Conservation (phyloP, 2,888 invertebrate genomes). For the Gymnocheta viridis region DNA sequence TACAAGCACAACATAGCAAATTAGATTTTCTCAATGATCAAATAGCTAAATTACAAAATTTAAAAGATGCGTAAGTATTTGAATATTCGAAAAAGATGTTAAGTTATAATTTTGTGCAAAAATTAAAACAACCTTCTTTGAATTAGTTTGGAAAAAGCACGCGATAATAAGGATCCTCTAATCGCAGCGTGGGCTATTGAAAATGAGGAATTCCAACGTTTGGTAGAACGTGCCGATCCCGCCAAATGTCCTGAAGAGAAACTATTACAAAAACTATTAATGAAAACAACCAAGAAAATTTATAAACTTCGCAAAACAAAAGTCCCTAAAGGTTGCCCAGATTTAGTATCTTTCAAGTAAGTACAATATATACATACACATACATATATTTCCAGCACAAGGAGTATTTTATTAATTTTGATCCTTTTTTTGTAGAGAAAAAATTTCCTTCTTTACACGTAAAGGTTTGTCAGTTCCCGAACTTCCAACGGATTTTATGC, state of each 20-base stretch:
- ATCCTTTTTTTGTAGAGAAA: constrained; percentile 88
- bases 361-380: no score
- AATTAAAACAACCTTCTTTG: constrained; percentile 59
- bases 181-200: constrained; percentile 93
- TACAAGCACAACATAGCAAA: constrained; percentile 94
- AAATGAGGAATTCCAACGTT: constrained; percentile 91
- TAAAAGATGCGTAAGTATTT: constrained; percentile 86
- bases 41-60: constrained; percentile 89
- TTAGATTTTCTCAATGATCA: constrained; percentile 92
- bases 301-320: constrained; percentile 93
- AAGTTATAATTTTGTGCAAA: background rate
- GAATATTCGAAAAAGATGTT: background rate
- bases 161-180: constrained; percentile 90
- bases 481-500: constrained; percentile 85
- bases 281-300: constrained; percentile 94
- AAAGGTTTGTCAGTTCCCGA: constrained; percentile 89
- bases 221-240: constrained; percentile 83
- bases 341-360: constrained; percentile 96
- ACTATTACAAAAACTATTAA: constrained; percentile 89
- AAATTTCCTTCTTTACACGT: constrained; percentile 97
- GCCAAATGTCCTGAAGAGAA: constrained; percentile 83
- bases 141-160: constrained; percentile 89
- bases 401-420: background rate
- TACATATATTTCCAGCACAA: background rate
- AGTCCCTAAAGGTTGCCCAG: constrained; percentile 93